These are phyloP conservation scores for Lophius piscatorius DNA, from an alignment of 2,113 vertebrate genomes.

Conservation along the genomic window DNA sequence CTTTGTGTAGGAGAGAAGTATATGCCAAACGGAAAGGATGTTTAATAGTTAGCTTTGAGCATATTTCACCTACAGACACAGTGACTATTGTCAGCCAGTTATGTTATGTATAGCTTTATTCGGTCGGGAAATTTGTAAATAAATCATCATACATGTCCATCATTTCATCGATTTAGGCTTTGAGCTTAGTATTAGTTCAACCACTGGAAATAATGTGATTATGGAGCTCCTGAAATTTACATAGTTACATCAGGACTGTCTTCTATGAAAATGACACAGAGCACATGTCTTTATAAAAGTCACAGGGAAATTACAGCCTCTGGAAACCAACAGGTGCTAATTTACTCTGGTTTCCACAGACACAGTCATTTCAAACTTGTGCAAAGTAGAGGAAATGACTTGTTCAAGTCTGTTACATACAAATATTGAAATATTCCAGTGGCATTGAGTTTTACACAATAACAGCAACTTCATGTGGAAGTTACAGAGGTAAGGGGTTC, in stretches of 20 bases:
- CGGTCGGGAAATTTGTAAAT: too few species aligned
- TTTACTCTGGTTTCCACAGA: not conserved
- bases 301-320: slow-evolving; percentile 7
- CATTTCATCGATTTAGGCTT: slow-evolving; percentile 25
- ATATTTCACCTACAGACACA: too few species aligned
- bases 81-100: too few species aligned
- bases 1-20: too few species aligned
- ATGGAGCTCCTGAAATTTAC: slow-evolving; percentile 4
- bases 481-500: slow-evolving; percentile 36
- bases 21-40: too few species aligned
- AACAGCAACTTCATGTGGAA: slow-evolving; percentile 47
- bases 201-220: slow-evolving; percentile 6
- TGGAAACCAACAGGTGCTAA: slow-evolving; percentile 9
- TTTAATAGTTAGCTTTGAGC: too few species aligned
- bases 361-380: not conserved
- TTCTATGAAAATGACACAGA: slow-evolving; percentile 4
- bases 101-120: too few species aligned
- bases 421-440: slow-evolving; percentile 8
- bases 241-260: not conserved
- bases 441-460: slow-evolving; percentile 43
- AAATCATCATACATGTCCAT: slow-evolving; percentile 23
- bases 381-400: not conserved
- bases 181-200: slow-evolving; percentile 3
- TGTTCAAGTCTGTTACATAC: not conserved
- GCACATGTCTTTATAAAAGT: not conserved